Percentiles rank a stretch among this genome's conserved stretches.
These are phyloP conservation scores for Colletes gigas DNA, from an alignment of 1,140 invertebrate species.

Conservation along the genomic window DNA sequence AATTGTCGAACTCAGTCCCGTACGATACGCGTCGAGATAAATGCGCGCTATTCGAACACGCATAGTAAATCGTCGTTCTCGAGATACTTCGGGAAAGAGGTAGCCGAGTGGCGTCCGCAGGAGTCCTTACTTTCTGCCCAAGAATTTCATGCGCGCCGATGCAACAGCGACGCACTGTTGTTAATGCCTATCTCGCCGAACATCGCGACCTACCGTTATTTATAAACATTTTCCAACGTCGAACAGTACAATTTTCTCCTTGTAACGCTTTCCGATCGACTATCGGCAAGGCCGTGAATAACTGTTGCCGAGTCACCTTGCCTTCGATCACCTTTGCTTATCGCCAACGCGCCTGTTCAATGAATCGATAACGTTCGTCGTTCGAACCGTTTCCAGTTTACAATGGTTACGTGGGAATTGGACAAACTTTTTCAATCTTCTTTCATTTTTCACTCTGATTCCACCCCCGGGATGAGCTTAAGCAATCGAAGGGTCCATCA, in stretches of 20 bases:
- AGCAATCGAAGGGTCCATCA: no score
- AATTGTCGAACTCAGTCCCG: neutral
- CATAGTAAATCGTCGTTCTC: conserved; percentile 26
- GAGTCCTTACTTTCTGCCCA: conserved; percentile 41
- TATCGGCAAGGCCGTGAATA: conserved; percentile 21
- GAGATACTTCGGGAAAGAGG: conserved; percentile 12
- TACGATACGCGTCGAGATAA: no score
- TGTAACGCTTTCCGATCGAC: conserved; percentile 36
- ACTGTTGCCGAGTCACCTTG: neutral
- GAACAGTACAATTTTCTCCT: conserved; percentile 38
- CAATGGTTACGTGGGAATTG: neutral
- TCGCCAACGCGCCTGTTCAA: neutral
- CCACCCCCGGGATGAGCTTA: no score
- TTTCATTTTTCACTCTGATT: no score
- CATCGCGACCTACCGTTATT: conserved; percentile 58
- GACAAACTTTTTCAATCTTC: no score
- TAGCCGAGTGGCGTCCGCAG: neutral
- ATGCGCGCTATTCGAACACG: conserved; percentile 12
- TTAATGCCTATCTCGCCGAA: conserved; percentile 23
- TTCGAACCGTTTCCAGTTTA: neutral
- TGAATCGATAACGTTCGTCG: neutral
- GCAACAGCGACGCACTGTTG: conserved; percentile 8
- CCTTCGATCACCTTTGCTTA: neutral
- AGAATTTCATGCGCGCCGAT: conserved; percentile 21
- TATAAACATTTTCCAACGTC: conserved; percentile 46